A percentile compares a stretch with the other conserved stretches of the same genome.
phyloP scores from a whole-genome alignment of 2,888 invertebrate genomes.

The Cistogaster globosa region DNA sequence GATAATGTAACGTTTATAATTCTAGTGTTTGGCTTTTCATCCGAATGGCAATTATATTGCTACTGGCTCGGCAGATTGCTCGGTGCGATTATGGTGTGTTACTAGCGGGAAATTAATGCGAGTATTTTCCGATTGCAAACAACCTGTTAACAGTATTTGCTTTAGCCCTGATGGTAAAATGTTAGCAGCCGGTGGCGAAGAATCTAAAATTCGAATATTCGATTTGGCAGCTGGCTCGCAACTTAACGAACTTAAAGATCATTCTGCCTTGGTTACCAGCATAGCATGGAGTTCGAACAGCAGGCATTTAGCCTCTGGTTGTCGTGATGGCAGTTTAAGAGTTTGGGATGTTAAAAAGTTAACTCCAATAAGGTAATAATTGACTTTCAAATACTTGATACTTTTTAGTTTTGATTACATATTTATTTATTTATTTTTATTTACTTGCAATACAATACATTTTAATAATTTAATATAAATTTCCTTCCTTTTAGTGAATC shows the following conservation, averaged over 20 bases:
- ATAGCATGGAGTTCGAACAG: constrained; percentile 86
- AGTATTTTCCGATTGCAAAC: constrained; percentile 90
- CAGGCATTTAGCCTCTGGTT: constrained; percentile 87
- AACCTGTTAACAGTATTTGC: constrained; percentile 88
- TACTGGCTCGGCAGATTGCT: constrained; percentile 95
- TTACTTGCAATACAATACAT: too few species aligned
- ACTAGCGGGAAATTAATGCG: constrained; percentile 92
- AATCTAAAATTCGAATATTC: constrained; percentile 86
- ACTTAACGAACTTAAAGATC: constrained; percentile 85
- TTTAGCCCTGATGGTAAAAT: constrained; percentile 94
- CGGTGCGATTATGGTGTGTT: constrained; percentile 93
- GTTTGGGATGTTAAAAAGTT: constrained; percentile 85
- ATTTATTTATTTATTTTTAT: too few species aligned
- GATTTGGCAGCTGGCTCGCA: constrained; percentile 86
- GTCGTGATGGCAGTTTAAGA: constrained; percentile 86
- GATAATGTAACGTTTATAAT: neutral
- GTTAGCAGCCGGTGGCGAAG: constrained; percentile 91
- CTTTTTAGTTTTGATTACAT: too few species aligned
- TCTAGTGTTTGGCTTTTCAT: constrained; percentile 88
- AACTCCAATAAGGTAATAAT: constrained; percentile 75
- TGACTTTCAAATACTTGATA: neutral
- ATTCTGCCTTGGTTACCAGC: constrained; percentile 84
- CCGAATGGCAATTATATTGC: constrained; percentile 95
- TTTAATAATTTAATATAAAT: neutral
- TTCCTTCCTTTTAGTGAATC: constrained; percentile 72